Conservation (phyloP, 2,888 invertebrate species). For the Heliothis peltigera region DNA sequence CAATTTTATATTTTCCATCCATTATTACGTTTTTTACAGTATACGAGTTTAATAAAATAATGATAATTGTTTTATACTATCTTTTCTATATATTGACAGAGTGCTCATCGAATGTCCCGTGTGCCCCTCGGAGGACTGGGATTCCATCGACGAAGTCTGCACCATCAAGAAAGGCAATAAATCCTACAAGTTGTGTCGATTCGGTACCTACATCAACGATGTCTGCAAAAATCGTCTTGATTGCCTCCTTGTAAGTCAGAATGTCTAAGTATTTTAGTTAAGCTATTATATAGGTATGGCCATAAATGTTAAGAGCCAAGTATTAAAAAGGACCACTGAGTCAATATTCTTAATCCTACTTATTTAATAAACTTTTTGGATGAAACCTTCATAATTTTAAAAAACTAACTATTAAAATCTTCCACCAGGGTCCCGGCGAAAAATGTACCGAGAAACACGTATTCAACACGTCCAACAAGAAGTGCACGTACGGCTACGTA, state of each 20-base stretch:
- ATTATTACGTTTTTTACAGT: no score
- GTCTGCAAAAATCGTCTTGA: slow-evolving; percentile 80
- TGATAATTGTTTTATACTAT: no score
- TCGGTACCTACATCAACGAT: slow-evolving; percentile 79
- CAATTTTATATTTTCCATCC: no score
- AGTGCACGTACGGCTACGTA: slow-evolving; percentile 79
- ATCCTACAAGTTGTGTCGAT: slow-evolving; percentile 76
- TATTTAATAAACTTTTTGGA: no score
- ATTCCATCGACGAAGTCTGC: slow-evolving; percentile 76
- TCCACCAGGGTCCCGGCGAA: slow-evolving; percentile 77
- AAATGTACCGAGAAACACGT: slow-evolving; percentile 82
- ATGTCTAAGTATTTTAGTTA: no score
- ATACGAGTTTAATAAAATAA: no score
- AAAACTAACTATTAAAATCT: neutral
- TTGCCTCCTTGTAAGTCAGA: slow-evolving; percentile 77
- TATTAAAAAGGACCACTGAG: no score
- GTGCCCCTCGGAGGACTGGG: slow-evolving; percentile 73
- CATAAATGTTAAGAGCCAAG: no score
- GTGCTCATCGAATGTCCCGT: slow-evolving; percentile 82
- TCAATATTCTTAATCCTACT: no score
- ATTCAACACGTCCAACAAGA: slow-evolving; percentile 76
- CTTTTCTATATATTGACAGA: slow-evolving; percentile 45
- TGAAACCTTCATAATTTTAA: no score
- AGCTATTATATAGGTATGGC: no score
- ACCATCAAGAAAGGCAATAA: slow-evolving; percentile 72